phyloP scores from a whole-genome alignment of 2,797 vertebrate species.

The Limnodromus scolopaceus region DNA sequence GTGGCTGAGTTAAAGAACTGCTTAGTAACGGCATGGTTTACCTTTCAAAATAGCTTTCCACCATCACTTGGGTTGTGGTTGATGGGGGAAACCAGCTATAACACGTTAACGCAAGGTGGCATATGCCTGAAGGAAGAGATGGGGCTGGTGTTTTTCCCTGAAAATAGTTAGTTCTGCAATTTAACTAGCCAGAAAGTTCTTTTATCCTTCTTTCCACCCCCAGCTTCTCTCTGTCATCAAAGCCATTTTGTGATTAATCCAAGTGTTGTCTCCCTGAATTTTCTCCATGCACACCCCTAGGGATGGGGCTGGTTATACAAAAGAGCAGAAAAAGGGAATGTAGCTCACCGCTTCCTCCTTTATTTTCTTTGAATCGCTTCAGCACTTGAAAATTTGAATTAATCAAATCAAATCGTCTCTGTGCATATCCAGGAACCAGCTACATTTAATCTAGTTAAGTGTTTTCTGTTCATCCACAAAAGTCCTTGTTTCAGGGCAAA shows the following conservation, averaged over 20 bases:
- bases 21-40: constrained; percentile 11
- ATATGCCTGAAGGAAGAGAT: neutral
- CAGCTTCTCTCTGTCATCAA: constrained; percentile 32
- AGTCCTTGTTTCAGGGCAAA: constrained; percentile 11
- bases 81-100: neutral
- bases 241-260: neutral
- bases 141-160: neutral
- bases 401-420: constrained; percentile 20
- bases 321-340: neutral
- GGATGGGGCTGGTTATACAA: neutral
- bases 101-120: neutral
- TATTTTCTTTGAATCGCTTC: neutral
- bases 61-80: neutral
- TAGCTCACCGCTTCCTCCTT: neutral
- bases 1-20: neutral
- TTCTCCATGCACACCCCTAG: neutral
- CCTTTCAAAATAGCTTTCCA: constrained; percentile 14
- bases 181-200: constrained; percentile 12
- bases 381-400: constrained; percentile 24
- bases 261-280: constrained; percentile 2
- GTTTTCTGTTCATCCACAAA: constrained; percentile 33
- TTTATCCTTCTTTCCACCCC: constrained; percentile 11
- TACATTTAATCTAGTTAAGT: constrained; percentile 48
- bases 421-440: neutral
- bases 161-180: constrained; percentile 9